These are phyloP conservation scores for Microctenopoma lineatum DNA, from an alignment of 2,797 vertebrate species.

Conservation along the genomic window DNA sequence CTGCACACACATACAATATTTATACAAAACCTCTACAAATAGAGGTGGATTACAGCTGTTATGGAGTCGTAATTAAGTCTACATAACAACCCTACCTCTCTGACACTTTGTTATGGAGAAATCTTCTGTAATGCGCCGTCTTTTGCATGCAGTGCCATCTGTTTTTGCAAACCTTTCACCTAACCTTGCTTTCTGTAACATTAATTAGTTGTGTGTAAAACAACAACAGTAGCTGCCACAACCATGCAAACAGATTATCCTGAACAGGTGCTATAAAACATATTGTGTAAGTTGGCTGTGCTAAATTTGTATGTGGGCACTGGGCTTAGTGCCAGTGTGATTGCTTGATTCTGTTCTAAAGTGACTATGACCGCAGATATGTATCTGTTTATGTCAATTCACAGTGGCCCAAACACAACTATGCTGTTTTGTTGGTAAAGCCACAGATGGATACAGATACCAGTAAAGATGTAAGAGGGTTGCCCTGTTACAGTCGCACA, in stretches of 20 bases:
- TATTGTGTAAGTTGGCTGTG: conserved; percentile 20
- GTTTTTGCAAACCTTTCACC: conserved; percentile 58
- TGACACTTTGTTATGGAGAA: conserved; percentile 21
- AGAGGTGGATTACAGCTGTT: conserved; percentile 44
- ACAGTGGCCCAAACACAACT: conserved; percentile 56
- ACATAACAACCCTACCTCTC: conserved; percentile 17
- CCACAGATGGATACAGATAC: conserved; percentile 53
- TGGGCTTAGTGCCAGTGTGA: conserved; percentile 44
- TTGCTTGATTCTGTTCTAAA: conserved; percentile 50
- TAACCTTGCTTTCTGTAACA: conserved; percentile 33
- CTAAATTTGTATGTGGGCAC: conserved; percentile 36
- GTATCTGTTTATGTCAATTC: conserved; percentile 63
- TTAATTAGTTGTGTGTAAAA: conserved; percentile 63
- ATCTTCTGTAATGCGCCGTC: conserved; percentile 5
- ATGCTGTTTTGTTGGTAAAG: conserved; percentile 53
- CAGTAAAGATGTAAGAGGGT: conserved; percentile 36
- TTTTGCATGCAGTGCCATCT: conserved; percentile 42
- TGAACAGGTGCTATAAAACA: conserved; percentile 61
- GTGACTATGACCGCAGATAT: conserved; percentile 60
- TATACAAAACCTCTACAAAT: conserved; percentile 49
- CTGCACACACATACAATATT: conserved; percentile 38
- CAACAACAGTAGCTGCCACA: conserved; percentile 53
- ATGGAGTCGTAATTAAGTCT: conserved; percentile 40
- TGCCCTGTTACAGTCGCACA: conserved; percentile 44
- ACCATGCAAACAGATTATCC: conserved; percentile 44